Percentiles rank a stretch among this genome's conserved stretches.
Evolutionary conservation across 92 coral and sea anemone species (phyloP).

Genomic region (Metridium senile): DNA sequence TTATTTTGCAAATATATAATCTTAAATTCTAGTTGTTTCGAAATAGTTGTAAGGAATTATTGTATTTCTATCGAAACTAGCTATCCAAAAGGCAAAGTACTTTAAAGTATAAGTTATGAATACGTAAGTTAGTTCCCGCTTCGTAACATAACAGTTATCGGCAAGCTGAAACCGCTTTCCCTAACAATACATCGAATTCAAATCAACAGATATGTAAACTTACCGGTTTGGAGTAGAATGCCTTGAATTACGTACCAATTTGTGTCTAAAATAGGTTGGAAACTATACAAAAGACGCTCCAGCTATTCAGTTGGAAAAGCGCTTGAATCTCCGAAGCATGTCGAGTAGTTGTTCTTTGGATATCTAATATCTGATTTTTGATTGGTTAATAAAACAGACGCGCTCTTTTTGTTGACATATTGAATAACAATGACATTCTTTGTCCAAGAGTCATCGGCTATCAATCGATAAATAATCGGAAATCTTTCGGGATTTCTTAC

Average conservation of each 20-base stretch:
- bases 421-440: conserved; percentile 35
- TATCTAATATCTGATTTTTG: conserved; percentile 22
- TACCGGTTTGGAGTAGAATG: conserved; percentile 1
- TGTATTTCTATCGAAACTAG: neutral
- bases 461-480: conserved; percentile 25
- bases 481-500: conserved; percentile 3
- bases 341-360: conserved; percentile 16
- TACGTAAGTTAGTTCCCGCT: conserved; percentile 19
- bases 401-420: conserved; percentile 36
- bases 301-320: conserved; percentile 34
- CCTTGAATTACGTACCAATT: conserved; percentile 1
- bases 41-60: too few species aligned
- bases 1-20: too few species aligned
- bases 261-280: neutral
- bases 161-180: neutral
- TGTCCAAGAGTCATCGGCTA: conserved; percentile 31
- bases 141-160: neutral
- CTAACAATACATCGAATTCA: neutral
- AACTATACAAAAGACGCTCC: conserved; percentile 33
- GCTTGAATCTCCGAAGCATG: conserved; percentile 22
- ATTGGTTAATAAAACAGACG: conserved; percentile 27
- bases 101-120: neutral
- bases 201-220: neutral
- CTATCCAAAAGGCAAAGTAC: neutral
- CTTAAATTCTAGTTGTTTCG: too few species aligned